Percentiles rank a stretch among this genome's conserved stretches.
phyloP scores from a whole-genome alignment of 2,797 vertebrate species.

The Dryobates pubescens region DNA sequence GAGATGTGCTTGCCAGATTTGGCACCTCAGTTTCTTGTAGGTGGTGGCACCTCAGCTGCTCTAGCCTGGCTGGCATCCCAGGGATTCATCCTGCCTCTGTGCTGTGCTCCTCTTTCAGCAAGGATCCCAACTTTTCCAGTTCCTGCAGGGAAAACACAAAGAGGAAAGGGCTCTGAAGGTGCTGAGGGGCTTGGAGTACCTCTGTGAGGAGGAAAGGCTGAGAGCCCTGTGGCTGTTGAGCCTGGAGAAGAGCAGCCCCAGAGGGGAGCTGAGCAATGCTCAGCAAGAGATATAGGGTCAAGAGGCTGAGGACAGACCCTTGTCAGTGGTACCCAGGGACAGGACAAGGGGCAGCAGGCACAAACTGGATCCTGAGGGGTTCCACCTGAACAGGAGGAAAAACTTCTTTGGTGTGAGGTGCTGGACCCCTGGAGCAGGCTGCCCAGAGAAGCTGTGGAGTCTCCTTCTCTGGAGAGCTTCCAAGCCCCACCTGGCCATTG shows the following conservation, averaged over 20 bases:
- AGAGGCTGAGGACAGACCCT: background rate
- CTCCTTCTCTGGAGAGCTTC: background rate
- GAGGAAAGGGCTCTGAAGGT: background rate
- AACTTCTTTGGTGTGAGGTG: background rate
- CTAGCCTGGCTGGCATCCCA: background rate
- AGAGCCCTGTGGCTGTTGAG: background rate
- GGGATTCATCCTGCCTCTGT: background rate
- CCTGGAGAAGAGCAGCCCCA: background rate
- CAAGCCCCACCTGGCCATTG: background rate
- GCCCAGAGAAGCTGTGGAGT: background rate
- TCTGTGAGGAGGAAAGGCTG: background rate
- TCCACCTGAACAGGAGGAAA: background rate
- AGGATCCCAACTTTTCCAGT: background rate
- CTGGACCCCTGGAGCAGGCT: background rate
- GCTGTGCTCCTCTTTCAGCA: rapidly evolving
- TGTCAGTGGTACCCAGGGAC: background rate
- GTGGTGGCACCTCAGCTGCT: background rate
- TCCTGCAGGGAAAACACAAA: background rate
- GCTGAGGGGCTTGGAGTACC: background rate
- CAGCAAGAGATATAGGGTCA: background rate
- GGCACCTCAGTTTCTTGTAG: background rate
- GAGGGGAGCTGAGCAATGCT: background rate
- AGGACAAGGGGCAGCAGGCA: background rate
- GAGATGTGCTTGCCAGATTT: background rate
- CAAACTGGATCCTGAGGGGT: background rate